Conservation (phyloP, 2,797 vertebrate genomes). For the Lacerta viridis region DNA sequence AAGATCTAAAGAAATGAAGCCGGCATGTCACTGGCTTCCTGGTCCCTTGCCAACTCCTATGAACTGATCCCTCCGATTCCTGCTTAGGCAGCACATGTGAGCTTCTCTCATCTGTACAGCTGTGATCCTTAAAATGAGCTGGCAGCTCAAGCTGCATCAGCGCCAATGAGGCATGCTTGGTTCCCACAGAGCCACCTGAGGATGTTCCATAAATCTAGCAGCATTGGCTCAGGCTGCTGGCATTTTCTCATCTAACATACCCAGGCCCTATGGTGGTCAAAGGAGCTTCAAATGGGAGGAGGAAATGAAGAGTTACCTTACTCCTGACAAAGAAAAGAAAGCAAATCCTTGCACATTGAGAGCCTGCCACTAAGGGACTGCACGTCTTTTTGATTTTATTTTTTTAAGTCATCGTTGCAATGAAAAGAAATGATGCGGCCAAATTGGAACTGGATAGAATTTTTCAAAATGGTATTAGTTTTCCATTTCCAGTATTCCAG, state of each 20-base stretch:
- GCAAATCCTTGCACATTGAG: background rate
- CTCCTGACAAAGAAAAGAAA: background rate
- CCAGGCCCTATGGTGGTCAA: background rate
- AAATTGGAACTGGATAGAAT: background rate
- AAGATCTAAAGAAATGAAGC: slow-evolving; percentile 33
- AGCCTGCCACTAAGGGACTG: background rate
- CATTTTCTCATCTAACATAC: slow-evolving; percentile 4
- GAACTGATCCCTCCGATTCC: background rate
- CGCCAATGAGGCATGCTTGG: slow-evolving; percentile 17
- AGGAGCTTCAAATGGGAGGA: background rate
- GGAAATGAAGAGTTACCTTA: background rate
- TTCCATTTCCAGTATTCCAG: background rate
- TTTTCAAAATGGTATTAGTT: background rate
- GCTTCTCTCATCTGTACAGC: slow-evolving; percentile 8
- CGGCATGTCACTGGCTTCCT: background rate
- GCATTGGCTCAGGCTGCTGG: background rate
- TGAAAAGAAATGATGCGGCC: background rate
- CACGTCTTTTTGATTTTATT: background rate
- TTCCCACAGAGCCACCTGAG: slow-evolving; percentile 27
- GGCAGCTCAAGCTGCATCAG: background rate
- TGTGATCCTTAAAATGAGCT: slow-evolving; percentile 11
- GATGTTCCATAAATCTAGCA: slow-evolving; percentile 28
- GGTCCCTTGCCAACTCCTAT: background rate
- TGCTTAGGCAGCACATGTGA: slow-evolving; percentile 17
- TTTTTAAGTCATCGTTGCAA: background rate